Conservation (phyloP, 2,888 invertebrate species). For the Pilophorus perplexus region DNA sequence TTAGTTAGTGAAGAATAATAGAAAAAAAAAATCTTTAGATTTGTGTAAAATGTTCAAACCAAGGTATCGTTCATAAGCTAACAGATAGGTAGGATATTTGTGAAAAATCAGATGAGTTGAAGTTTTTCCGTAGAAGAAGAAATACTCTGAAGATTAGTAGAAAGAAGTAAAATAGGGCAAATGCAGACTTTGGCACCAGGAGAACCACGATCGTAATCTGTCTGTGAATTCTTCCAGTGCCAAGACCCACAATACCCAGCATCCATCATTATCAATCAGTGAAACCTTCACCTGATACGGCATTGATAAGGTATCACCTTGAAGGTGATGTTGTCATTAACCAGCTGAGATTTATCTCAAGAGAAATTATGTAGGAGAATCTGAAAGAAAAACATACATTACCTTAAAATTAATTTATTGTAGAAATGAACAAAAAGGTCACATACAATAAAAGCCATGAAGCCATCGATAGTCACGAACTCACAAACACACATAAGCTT, state of each 20-base stretch:
- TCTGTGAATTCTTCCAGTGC: slow-evolving; percentile 71
- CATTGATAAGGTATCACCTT: background rate
- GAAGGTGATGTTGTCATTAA: background rate
- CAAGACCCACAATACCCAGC: slow-evolving; percentile 55
- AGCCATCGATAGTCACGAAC: no score
- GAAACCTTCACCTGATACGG: slow-evolving; percentile 1
- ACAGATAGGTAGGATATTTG: background rate
- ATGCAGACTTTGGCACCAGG: slow-evolving; percentile 61
- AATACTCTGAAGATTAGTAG: slow-evolving; percentile 5
- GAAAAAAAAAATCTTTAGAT: background rate
- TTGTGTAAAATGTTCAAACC: background rate
- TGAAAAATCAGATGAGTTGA: background rate
- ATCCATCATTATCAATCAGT: slow-evolving; percentile 10
- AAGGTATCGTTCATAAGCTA: slow-evolving; percentile 11
- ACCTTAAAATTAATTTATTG: slow-evolving; percentile 33
- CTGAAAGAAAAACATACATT: slow-evolving; percentile 25
- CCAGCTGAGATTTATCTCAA: background rate
- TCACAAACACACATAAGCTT: no score
- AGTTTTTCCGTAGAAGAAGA: no score
- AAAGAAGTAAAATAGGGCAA: slow-evolving; percentile 33
- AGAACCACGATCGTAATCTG: slow-evolving; percentile 62
- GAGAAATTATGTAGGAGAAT: background rate
- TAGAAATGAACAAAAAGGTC: background rate
- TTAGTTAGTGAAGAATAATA: slow-evolving; percentile 1
- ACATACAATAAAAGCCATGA: no score